Evolutionary conservation across 1,140 invertebrate genomes (phyloP), one percentile per base, ranked within the genome.

Genomic region (Pogonomyrmex californicus): DNA sequence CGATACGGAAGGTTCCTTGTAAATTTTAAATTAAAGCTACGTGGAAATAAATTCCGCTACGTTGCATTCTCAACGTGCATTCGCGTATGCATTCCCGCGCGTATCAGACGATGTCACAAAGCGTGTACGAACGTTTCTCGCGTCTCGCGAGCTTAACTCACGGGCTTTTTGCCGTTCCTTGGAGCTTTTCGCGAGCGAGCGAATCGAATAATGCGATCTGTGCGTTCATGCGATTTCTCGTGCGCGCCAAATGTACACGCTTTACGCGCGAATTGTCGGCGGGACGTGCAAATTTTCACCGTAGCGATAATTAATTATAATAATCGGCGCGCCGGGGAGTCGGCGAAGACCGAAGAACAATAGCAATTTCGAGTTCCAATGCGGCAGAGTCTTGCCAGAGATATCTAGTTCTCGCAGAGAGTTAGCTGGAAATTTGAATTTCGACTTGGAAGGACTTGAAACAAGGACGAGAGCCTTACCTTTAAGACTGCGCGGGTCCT

Each of bases 291-390:
- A 68, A 81, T 75, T 60, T 73, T 83, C 79, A 10, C 30, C 51
- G 38, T 73, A 49, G 41, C 12, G 54, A 73, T 73, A 83, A 83
- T 83, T 83, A 83, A 83, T 83, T 83, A 83, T 62, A 83, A 73
- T 83, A 75, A 83, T 75, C 79, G 68, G 68, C 6, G 41, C n/a
- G 62, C 77, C 12, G 77, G 33, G 23, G 54, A 83, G 56, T 60
- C 36, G 41, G 30, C 1, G 79, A 23, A 73, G 54, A 75, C n/a
- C 79, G 41, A n/a, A 36, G 41, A 75, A 83, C 68, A 75, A 83
- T 83, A 83, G 79, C 7, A 73, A 83, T 75, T 83, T 83, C 68
- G 41, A 83, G 79, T 75, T 83, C 51, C 41, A 30, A 75, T 71
- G 44, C 41, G 44, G 33, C 68, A 47, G 38, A 83, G 68, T 73